Percentiles rank a stretch among this genome's conserved stretches.
These are phyloP conservation scores for Chaetogeoica ovagalla DNA, from an alignment of 2,888 invertebrate genomes.

Conservation along the genomic window DNA sequence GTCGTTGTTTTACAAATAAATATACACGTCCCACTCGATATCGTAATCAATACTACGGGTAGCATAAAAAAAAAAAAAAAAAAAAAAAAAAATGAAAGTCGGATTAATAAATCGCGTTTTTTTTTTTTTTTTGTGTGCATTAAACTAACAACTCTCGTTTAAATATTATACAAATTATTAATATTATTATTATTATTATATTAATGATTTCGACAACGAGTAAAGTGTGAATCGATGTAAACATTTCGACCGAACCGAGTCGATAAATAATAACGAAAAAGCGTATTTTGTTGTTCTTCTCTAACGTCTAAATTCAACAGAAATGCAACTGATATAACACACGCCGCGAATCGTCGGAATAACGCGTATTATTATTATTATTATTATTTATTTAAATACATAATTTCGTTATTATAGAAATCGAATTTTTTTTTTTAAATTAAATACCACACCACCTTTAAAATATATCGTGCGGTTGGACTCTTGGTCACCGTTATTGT, in stretches of 20 bases:
- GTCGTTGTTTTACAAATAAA: not conserved
- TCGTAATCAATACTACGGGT: not conserved
- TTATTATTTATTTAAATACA: not conserved
- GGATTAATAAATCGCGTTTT: not conserved
- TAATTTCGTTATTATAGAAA: not conserved
- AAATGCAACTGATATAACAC: slow-evolving; percentile 1
- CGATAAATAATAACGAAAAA: slow-evolving; percentile 6
- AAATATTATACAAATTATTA: too few species aligned
- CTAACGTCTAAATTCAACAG: slow-evolving; percentile 2
- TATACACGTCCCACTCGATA: not conserved
- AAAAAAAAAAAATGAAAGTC: not conserved
- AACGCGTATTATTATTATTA: not conserved
- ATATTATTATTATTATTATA: too few species aligned
- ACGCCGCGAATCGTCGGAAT: slow-evolving; percentile 6
- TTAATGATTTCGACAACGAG: too few species aligned
- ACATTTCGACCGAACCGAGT: not conserved
- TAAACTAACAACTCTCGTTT: not conserved
- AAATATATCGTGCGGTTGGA: slow-evolving; percentile 8
- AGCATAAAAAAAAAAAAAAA: too few species aligned
- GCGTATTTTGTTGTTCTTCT: not conserved
- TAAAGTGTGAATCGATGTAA: not conserved
- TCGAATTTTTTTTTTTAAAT: slow-evolving; percentile 21
- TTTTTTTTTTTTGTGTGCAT: too few species aligned
- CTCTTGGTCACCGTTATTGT: slow-evolving; percentile 8
- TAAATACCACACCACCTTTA: slow-evolving; percentile 19